Evolutionary conservation across 2,797 vertebrate genomes (phyloP), one percentile per base, ranked within the genome.

Genomic region (Catamblyrhynchus diadema): DNA sequence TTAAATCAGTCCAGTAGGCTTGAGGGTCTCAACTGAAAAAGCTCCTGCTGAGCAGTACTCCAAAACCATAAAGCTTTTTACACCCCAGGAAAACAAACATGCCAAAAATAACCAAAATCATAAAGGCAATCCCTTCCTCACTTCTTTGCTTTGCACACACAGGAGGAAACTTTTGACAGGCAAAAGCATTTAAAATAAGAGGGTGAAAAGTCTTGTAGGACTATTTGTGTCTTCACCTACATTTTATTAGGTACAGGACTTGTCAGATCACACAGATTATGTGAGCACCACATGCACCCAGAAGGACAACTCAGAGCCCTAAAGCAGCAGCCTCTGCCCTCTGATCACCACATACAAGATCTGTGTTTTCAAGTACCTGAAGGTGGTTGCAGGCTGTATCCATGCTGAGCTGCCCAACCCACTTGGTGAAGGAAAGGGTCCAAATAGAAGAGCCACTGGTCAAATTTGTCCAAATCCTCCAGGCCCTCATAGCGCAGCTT

Each of bases 371-470:
- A 82, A 64, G 80, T 97, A 99, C 99, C 99, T 98, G 90, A 92
- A 66, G 99, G 99, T 42, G 99, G 99, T 72, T 98, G 98, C 87
- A 99, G 97, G 74, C 97, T 97, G 82, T 98, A 98, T 79, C 98
- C 98, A 6, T 98, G 98, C 33, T 99, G 98, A 96, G 98, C 96
- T 90, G 99, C 98, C 99, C 99, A 99, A 47, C 99, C 99, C 18
- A 99, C 97, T 66, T 99, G 98, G 97, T 99, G 99, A 91, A 99
- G 98, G 88, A 98, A 98, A 14, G 99, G 99, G 97, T 99, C 98
- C 95, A 99, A 98, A 96, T 99, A 99, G 97, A 99, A 99, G 13
- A 99, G 97, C 99, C 99, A 99, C 27, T 98, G 96, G 28, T 98
- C 98, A 54, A 98, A 97, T 72, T 97, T 97, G n/a, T 98, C 98